Conservation (phyloP, 2,888 invertebrate species). For the Mimumesa dahlbomi region DNA sequence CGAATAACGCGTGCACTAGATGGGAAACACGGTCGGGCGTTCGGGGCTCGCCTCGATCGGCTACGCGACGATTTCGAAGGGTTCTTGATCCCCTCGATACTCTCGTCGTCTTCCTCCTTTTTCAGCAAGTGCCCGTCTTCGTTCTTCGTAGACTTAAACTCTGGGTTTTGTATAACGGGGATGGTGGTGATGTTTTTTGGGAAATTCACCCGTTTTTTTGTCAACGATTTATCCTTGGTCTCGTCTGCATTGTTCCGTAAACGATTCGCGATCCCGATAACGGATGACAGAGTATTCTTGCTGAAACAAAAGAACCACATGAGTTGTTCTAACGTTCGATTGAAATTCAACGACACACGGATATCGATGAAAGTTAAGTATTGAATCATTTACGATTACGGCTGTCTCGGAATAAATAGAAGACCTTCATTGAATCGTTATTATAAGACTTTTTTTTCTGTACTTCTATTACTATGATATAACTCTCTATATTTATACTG, state of each 20-base stretch:
- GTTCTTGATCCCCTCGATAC: not conserved
- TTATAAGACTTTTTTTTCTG: too few species aligned
- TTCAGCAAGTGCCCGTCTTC: too few species aligned
- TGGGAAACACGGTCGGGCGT: slow-evolving; percentile 15
- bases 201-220: slow-evolving; percentile 25
- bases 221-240: not conserved
- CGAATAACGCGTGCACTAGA: slow-evolving; percentile 39
- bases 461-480: too few species aligned
- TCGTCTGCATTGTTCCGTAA: not conserved
- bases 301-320: slow-evolving; percentile 19
- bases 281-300: not conserved
- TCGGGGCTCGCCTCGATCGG: slow-evolving; percentile 16
- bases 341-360: too few species aligned
- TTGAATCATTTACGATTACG: too few species aligned
- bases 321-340: too few species aligned
- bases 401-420: too few species aligned
- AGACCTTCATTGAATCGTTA: too few species aligned
- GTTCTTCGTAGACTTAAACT: not conserved
- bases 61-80: slow-evolving; percentile 2
- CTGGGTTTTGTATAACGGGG: too few species aligned
- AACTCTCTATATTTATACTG: slow-evolving; percentile 6
- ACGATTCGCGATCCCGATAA: not conserved
- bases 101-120: not conserved
- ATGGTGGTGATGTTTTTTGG: not conserved
- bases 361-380: too few species aligned